Conservation (phyloP, 2,113 vertebrate genomes). For the Tringa solitaria region DNA sequence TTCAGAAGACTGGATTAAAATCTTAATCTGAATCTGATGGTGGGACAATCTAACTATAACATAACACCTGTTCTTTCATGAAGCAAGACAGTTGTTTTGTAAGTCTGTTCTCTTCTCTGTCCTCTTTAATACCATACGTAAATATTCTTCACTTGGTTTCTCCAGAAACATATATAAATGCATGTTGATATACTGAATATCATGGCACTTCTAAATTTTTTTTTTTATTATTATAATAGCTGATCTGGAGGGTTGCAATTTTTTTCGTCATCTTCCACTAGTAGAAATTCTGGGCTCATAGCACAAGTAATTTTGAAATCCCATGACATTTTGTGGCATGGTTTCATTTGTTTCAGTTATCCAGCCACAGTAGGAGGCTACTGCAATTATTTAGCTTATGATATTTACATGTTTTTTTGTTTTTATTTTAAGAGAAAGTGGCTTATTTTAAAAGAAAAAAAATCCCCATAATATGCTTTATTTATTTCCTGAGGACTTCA, state of each 20-base stretch:
- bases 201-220: not conserved
- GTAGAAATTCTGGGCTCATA: not conserved
- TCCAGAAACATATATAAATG: not conserved
- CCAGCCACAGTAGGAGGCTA: not conserved
- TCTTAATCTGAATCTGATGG: not conserved
- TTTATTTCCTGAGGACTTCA: slow-evolving; percentile 56
- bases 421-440: not conserved
- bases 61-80: not conserved
- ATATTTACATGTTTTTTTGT: not conserved
- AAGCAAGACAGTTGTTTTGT: not conserved
- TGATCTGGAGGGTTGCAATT: not conserved
- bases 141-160: not conserved
- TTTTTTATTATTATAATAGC: not conserved
- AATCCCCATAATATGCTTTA: not conserved
- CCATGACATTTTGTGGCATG: not conserved
- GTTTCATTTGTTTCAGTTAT: not conserved
- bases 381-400: not conserved
- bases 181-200: not conserved
- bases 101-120: not conserved
- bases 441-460: not conserved
- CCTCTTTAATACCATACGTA: not conserved
- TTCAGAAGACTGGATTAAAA: not conserved
- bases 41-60: not conserved
- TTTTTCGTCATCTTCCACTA: not conserved
- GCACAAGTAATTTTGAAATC: not conserved